These are phyloP conservation scores for Branchellion lobata DNA, from an alignment of 2,888 invertebrate genomes.

Conservation along the genomic window DNA sequence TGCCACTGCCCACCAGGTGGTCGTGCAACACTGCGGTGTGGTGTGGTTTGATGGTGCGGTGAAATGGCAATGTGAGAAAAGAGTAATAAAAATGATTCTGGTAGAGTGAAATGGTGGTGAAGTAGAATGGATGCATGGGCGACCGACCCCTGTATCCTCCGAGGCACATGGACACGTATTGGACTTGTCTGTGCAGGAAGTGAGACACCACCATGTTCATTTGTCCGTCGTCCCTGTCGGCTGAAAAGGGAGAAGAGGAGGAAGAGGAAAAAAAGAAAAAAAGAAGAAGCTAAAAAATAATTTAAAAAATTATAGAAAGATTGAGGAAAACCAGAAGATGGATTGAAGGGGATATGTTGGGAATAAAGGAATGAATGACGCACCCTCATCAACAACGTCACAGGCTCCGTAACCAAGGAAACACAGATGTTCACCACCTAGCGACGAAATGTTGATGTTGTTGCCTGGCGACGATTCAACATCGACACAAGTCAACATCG, in stretches of 20 bases:
- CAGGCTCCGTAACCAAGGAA: constrained; percentile 65
- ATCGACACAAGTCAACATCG: constrained; percentile 67
- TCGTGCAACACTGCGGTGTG: constrained; percentile 61
- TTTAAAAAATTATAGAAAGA: no score
- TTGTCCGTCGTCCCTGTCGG: constrained; percentile 77
- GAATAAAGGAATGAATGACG: no score
- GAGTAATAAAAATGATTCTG: background rate
- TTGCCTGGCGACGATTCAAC: background rate
- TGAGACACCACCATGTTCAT: constrained; percentile 97
- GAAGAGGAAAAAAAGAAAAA: background rate
- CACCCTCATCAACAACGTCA: background rate
- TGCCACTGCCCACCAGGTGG: constrained; percentile 78
- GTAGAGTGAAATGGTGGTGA: no score
- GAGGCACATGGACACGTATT: constrained; percentile 85
- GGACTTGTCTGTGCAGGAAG: constrained; percentile 87
- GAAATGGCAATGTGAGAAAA: no score
- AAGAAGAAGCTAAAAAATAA: background rate
- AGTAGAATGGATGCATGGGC: no score
- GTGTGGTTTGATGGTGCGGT: no score
- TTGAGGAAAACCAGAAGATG: no score
- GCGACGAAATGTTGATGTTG: background rate
- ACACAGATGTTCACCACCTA: constrained; percentile 66
- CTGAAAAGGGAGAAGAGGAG: no score
- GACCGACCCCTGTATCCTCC: constrained; percentile 76
- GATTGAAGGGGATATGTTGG: no score